Conservation (phyloP, 2,888 invertebrate genomes). For the Cantharis nigra region DNA sequence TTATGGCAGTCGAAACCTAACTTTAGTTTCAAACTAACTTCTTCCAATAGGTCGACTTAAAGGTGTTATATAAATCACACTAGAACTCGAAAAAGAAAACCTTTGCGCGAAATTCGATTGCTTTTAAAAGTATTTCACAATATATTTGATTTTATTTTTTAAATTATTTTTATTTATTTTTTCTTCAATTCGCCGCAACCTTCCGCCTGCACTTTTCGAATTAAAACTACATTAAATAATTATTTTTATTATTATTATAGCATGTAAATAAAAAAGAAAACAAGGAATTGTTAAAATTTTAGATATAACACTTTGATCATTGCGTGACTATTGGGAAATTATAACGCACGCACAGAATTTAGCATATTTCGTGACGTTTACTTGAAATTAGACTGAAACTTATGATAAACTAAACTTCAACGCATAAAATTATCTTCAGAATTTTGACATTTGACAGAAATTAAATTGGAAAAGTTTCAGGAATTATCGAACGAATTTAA, state of each 20-base stretch:
- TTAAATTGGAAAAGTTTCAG: not conserved
- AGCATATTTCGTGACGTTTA: not conserved
- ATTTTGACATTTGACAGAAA: not conserved
- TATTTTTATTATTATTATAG: not conserved
- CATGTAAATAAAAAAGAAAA: not conserved
- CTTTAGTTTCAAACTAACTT: constrained; percentile 5
- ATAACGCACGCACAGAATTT: not conserved
- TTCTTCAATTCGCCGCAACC: not conserved
- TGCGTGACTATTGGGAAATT: not conserved
- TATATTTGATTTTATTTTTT: not conserved
- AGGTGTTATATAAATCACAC: constrained; percentile 4
- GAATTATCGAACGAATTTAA: not conserved
- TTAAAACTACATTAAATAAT: not conserved
- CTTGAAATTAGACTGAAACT: not conserved
- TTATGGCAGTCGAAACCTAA: constrained; percentile 49
- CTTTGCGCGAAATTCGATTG: constrained; percentile 11
- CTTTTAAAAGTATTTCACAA: constrained; percentile 27
- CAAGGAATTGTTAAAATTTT: not conserved
- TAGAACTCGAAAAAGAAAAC: not conserved
- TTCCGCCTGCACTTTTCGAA: not conserved
- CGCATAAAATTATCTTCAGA: not conserved
- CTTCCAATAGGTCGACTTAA: constrained; percentile 1
- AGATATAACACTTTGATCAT: not conserved
- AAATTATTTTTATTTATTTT: not conserved
- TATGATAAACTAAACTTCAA: not conserved